Evolutionary conservation across 2,113 vertebrate species (phyloP).

Genomic region (Colinus virginianus): DNA sequence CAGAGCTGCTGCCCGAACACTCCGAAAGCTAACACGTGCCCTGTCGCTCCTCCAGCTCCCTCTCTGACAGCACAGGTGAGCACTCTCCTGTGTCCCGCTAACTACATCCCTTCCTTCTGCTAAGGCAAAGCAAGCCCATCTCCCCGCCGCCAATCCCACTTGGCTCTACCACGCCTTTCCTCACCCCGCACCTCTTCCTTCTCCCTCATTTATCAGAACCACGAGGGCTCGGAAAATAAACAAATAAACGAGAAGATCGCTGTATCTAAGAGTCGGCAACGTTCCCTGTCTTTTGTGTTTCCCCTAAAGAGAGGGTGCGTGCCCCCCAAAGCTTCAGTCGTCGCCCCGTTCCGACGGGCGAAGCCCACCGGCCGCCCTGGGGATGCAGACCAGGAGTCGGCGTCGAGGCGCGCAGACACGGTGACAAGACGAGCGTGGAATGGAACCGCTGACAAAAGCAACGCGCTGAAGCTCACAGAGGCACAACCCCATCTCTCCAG

Average conservation of each 20-base stretch:
- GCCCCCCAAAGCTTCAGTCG: background rate
- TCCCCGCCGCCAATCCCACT: background rate
- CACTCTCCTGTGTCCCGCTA: background rate
- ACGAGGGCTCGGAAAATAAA: fast-evolving
- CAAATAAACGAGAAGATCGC: background rate
- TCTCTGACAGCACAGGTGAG: background rate
- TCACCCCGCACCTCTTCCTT: background rate
- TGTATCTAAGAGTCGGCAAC: background rate
- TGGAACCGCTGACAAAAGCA: constrained; percentile 4
- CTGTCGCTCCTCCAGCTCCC: too few relatives aligned
- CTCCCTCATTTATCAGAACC: background rate
- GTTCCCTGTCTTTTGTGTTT: background rate
- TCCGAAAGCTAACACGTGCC: background rate
- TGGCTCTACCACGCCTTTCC: background rate
- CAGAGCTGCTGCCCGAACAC: background rate
- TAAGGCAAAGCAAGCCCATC: background rate
- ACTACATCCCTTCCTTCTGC: background rate
- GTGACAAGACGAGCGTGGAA: background rate
- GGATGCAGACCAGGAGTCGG: background rate
- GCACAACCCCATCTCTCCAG: background rate
- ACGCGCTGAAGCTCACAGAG: background rate
- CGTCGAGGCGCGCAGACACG: background rate
- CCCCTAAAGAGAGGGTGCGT: background rate
- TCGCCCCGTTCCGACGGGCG: background rate
- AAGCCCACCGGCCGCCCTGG: background rate